Evolutionary conservation across 2,113 vertebrate genomes (phyloP), one percentile per base, ranked within the genome.

Genomic region (Myxocyprinus asiaticus): DNA sequence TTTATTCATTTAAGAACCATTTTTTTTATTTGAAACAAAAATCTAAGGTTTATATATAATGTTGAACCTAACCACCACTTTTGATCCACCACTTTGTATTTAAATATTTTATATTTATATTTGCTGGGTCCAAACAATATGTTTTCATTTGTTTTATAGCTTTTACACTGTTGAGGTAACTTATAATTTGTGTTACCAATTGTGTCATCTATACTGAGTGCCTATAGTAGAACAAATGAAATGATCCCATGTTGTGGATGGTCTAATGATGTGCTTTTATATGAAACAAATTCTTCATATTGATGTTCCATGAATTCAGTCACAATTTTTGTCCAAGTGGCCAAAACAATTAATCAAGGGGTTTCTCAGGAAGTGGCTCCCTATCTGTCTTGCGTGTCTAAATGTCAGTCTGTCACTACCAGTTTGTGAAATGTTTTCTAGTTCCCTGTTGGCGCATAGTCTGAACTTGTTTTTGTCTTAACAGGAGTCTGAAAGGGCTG

Each of bases 131-230:
- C 17, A 12, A 33, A 63, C 8, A 56, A 33, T 33, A 33, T 33
- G 1, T 33, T 33, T 33, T 33, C 3, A 33, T 33, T 33, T 33
- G 22, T 33, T 33, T 33, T 33, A 33, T 33, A 33, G 22, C 22
- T 33, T 33, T 33, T 33, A 33, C 22, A 33, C 22, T 33, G 22
- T 33, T 33, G 3, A 33, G 22, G 22, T 33, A 33, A 33, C 22
- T 33, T 33, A 33, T 33, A 33, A 33, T 33, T 33, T 33, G 22
- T 33, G 56, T 62, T 44, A 64, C 9, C 76, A 66, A 15, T 75
- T 4, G 80, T 81, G 58, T 5, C 8, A 73, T 82, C 80, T 72
- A 67, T 71, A 78, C n/a, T 14, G 12, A n/a, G 59, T 53, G 67
- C 42, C 56, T 77, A 58, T 80, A 5, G 48, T 65, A 69, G 78